Base-by-base conservation (phyloP, 2,888 invertebrate genomes). In the Cynaeus angustus region DNA sequence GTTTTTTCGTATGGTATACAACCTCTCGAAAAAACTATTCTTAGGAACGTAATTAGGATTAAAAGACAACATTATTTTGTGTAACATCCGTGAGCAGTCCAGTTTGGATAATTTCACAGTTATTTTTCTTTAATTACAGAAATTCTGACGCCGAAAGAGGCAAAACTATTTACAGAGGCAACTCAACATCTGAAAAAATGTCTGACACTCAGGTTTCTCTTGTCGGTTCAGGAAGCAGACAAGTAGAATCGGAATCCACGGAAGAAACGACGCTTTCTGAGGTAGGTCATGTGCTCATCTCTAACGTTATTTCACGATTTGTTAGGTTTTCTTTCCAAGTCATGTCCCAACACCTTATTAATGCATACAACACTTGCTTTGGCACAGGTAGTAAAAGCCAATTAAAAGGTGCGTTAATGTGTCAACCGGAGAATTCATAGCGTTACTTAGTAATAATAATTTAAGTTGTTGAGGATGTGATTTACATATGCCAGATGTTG, bases 201-300 rank as follows among this genome's bases (percentile, higher is more conserved):
- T 79, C 81, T 6, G 75, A 81, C 64, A 80, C 76, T 65, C 82
- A 78, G 76, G 78, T 71, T 37, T 56, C 67, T n/a, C 37, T 71
- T 10, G 72, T 68, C 68, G 76, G 68, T 13, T 68, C 75, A 9
- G 71, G 74, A 14, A 79, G 78, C 26, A 72, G 75, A 50, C 79
- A 83, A 73, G 80, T 81, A 45, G 83, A 83, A 73, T 75, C 78
- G 9, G 84, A 85, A 74, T 75, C 79, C 43, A 79, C 78, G 30
- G 82, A 83, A 72, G 83, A 84, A 77, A 83, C 83, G 9, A 83
- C 83, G 21, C 72, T 84, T 9, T 80, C 83, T 55, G 83, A 85
- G 79, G 84, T 83, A 61, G 50, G 48, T 50, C 48, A 33, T 33
- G 9, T 33, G 9, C 5, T 28, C 28, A 28, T 28, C 28, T 4